Conservation (phyloP, 2,888 invertebrate species). For the Venusia cambrica region DNA sequence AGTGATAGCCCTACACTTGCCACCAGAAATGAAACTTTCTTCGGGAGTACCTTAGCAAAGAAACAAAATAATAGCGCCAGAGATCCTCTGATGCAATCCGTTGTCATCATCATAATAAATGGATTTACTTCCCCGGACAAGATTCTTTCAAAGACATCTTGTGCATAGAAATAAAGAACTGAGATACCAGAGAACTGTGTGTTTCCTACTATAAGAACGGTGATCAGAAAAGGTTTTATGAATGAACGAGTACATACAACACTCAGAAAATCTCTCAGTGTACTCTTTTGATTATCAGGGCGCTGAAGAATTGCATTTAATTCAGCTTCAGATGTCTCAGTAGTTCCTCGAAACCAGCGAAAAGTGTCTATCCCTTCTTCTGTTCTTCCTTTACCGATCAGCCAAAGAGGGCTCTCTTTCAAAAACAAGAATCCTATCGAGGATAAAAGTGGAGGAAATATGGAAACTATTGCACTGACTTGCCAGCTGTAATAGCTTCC, state of each 20-base stretch:
- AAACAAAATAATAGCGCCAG: conserved; percentile 34
- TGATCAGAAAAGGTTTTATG: conserved; percentile 32
- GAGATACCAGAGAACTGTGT: conserved; percentile 50
- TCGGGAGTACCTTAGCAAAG: conserved; percentile 39
- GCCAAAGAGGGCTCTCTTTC: conserved; percentile 56
- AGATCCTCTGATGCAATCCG: conserved; percentile 40
- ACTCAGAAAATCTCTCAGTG: conserved; percentile 32
- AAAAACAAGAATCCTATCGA: conserved; percentile 36
- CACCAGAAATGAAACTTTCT: conserved; percentile 39
- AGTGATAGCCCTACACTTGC: conserved; percentile 33
- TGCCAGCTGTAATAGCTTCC: conserved; percentile 47
- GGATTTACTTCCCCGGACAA: conserved; percentile 43
- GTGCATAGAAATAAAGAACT: conserved; percentile 47
- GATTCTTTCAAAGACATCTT: conserved; percentile 42
- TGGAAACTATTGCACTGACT: conserved; percentile 37
- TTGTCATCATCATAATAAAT: conserved; percentile 43
- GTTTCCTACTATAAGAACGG: conserved; percentile 37
- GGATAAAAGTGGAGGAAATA: conserved; percentile 37
- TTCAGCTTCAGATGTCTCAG: conserved; percentile 41
- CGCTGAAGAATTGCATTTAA: conserved; percentile 39
- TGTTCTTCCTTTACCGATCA: conserved; percentile 44
- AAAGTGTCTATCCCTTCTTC: conserved; percentile 43
- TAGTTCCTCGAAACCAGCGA: conserved; percentile 44
- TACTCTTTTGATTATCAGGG: conserved; percentile 29
- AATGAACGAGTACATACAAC: conserved; percentile 42